These are phyloP conservation scores for Eupithecia subumbrata DNA, from an alignment of 2,888 invertebrate species.

Conservation along the genomic window DNA sequence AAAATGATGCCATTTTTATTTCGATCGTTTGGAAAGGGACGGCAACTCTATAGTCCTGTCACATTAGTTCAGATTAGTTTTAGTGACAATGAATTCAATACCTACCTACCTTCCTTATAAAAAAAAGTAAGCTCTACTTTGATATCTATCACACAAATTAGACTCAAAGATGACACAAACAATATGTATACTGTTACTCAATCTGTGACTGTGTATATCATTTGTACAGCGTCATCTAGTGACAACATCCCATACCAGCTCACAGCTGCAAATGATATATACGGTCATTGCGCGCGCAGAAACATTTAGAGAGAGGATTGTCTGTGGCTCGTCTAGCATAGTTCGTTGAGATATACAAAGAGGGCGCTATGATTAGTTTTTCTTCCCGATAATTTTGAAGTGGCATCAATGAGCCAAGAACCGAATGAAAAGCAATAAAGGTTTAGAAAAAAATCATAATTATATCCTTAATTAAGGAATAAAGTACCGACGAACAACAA, in stretches of 20 bases:
- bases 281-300: background rate
- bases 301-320: background rate
- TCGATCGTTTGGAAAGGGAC: too few species aligned
- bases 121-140: background rate
- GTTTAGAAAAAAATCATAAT: background rate
- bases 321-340: background rate
- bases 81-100: too few species aligned
- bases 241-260: background rate
- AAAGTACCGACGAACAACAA: background rate
- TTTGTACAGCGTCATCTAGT: slow-evolving; percentile 3
- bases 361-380: background rate
- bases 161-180: background rate
- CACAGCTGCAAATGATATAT: background rate
- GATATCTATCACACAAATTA: background rate
- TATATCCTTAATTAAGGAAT: background rate
- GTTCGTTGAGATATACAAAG: background rate
- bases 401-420: background rate
- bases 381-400: background rate
- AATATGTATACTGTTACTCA: background rate
- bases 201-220: background rate
- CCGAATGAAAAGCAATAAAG: background rate
- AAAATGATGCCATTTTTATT: too few species aligned
- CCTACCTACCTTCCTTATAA: too few species aligned
- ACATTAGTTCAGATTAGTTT: too few species aligned
- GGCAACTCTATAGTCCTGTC: too few species aligned